Evolutionary conservation across 2,888 invertebrate genomes (phyloP), one percentile per base, ranked within the genome.

Genomic region (Camptogramma bilineatum): DNA sequence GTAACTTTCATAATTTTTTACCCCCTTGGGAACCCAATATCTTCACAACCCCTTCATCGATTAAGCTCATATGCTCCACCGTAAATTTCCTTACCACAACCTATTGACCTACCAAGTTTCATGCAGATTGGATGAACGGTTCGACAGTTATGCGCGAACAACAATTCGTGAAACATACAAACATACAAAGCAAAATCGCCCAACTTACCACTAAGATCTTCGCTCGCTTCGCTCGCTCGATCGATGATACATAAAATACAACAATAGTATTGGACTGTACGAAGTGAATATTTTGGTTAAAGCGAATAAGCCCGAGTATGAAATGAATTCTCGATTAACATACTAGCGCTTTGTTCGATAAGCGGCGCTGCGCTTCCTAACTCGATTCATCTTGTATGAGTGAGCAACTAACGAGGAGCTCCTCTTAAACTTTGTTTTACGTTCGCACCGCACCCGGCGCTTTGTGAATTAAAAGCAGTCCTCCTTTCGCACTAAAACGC

Each of bases 401-500:
- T 83, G 87, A 87, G 85, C 86, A 86, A 86, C 87, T 88, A 91
- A 91, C 87, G 85, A 90, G 88, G 88, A 85, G 80, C 85, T 83
- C 79, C 85, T 84, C 80, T 73, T 77, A 86, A 91, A 90, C 87
- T 88, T 87, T 86, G 83, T 86, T 87, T 83, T 83, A 82, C 80
- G 81, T 82, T 80, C 79, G 79, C 83, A 79, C 80, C 82, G 79
- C 83, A 83, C 81, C 85, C 85, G 83, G 47, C 31, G 39, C 88
- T 89, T 88, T 88, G 88, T 83, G 82, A 86, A 87, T 87, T 87
- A 89, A 88, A 87, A 87, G 81, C 85, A 78, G 78, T 77, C 80
- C 78, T 84, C 82, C 84, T 84, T 86, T 84, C 81, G 82, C 83
- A 84, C 85, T 86, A 88, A 90, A 90, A 86, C 83, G 81, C 82